Conservation (phyloP, 1,140 invertebrate species). For the Triops longicaudatus region DNA sequence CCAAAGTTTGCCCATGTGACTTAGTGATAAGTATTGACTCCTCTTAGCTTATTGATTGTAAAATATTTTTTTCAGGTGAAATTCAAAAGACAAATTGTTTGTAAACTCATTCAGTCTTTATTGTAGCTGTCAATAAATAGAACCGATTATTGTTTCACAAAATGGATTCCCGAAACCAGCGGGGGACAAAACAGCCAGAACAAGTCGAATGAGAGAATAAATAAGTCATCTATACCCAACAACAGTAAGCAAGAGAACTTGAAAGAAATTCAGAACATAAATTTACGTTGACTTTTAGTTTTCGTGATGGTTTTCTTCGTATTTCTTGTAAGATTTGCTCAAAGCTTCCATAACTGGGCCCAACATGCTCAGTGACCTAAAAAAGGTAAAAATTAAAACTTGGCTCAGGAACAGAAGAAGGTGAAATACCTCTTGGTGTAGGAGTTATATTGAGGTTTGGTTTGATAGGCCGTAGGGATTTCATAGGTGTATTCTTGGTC, state of each 20-base stretch:
- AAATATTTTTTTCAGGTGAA: no score
- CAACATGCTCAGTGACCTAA: slow-evolving; percentile 24
- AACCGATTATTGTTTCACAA: not conserved
- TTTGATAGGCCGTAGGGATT: not conserved
- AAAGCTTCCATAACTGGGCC: slow-evolving; percentile 28
- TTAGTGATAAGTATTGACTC: no score
- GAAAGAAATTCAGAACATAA: not conserved
- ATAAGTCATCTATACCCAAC: not conserved
- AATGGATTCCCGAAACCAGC: not conserved
- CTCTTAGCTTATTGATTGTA: no score
- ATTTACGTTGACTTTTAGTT: not conserved
- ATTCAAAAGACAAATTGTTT: not conserved
- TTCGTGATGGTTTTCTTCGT: slow-evolving; percentile 16
- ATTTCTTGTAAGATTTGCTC: slow-evolving; percentile 20
- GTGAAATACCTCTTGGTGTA: slow-evolving; percentile 24
- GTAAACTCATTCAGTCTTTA: not conserved
- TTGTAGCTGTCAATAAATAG: not conserved
- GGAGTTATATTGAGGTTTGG: not conserved
- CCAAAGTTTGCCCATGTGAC: no score
- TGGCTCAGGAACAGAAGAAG: not conserved
- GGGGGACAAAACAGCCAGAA: not conserved
- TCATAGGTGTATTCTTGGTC: slow-evolving; percentile 20
- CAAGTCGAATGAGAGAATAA: not conserved
- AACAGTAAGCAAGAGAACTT: not conserved
- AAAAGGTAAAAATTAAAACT: not conserved